These are phyloP conservation scores for Pseudococcus longispinus DNA, from an alignment of 2,888 invertebrate species.

Conservation along the genomic window DNA sequence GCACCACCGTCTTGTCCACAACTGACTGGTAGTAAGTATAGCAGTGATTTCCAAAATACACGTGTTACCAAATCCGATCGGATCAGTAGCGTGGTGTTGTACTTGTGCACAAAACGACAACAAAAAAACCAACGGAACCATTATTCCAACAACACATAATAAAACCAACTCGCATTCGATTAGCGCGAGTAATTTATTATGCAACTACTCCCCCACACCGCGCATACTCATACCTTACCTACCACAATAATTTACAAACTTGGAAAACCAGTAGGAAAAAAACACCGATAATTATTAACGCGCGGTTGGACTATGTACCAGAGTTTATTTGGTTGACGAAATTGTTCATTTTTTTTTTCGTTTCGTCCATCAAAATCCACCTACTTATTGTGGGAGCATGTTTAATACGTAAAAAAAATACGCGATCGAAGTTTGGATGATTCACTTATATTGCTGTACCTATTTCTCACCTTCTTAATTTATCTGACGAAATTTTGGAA, in stretches of 20 bases:
- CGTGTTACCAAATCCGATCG: neutral
- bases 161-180: neutral
- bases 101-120: neutral
- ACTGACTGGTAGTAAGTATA: neutral
- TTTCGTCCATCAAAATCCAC: conserved; percentile 5
- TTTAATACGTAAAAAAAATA: neutral
- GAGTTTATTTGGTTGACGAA: neutral
- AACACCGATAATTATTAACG: neutral
- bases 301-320: neutral
- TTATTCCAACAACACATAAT: neutral
- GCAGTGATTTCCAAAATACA: conserved; percentile 1
- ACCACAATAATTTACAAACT: neutral
- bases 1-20: neutral
- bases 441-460: neutral
- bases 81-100: too few species aligned
- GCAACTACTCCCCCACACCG: neutral
- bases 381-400: neutral
- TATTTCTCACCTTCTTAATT: too few species aligned
- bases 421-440: neutral
- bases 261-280: neutral
- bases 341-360: neutral
- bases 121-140: neutral
- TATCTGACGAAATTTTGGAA: too few species aligned
- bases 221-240: neutral
- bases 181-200: neutral